phyloP scores from a whole-genome alignment of 1,140 invertebrate species.

The Drosophila suzukii region DNA sequence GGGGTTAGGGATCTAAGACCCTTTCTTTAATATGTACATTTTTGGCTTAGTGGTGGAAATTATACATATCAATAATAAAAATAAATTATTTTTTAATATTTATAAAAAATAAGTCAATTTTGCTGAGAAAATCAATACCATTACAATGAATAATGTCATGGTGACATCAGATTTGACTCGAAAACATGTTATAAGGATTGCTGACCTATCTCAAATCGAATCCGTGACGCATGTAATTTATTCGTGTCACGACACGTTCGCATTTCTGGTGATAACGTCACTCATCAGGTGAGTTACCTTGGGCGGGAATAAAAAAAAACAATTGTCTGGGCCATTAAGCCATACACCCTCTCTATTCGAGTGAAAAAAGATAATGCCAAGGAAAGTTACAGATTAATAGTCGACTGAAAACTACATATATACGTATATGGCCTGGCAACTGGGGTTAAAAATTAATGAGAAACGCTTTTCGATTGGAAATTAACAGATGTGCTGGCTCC shows the following conservation, averaged over 20 bases:
- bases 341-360: constrained; percentile 16
- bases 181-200: background rate
- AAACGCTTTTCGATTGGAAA: constrained; percentile 32
- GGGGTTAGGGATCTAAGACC: no score
- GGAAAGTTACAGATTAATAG: constrained; percentile 34
- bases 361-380: constrained; percentile 17
- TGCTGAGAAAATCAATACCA: no score
- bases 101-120: no score
- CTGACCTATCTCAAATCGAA: constrained; percentile 25
- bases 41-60: no score
- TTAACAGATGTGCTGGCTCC: constrained; percentile 58
- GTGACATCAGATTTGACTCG: background rate
- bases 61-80: no score
- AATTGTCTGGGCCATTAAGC: constrained; percentile 20
- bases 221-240: background rate
- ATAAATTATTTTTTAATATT: no score
- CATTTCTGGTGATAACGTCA: constrained; percentile 30
- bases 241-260: constrained; percentile 34
- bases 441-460: constrained; percentile 29
- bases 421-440: constrained; percentile 11
- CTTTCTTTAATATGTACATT: no score
- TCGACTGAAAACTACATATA: background rate
- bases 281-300: constrained; percentile 48
- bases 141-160: no score
- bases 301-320: constrained; percentile 7